Evolutionary conservation across 2,888 invertebrate species (phyloP), one percentile per base, ranked within the genome.

Genomic region (Poecilobothrus nobilitatus): DNA sequence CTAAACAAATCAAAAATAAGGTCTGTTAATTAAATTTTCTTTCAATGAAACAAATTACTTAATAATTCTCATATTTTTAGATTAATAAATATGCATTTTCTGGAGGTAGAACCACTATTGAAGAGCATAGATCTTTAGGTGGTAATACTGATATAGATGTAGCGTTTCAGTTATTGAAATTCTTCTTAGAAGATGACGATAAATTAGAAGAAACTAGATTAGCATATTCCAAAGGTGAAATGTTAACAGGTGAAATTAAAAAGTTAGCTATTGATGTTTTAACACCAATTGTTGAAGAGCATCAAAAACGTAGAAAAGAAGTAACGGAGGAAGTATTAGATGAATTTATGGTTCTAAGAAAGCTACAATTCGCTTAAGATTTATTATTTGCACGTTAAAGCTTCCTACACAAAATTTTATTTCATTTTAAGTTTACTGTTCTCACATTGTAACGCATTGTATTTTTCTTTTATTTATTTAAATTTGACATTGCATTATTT

Each of bases 111-210:
- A 86, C 90, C 8, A 96, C 97, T 0, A 85, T 96, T 0, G 98
- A 99, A 77, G 97, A 98, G 78, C 99, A 99, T 79, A 84, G 92
- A 70, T 83, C 85, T 74, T 83, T 90, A 37, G 98, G 99, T 22
- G 99, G 99, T n/a, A 90, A 98, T 83, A 95, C 97, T 73, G 92
- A 93, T 68, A 88, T 99, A 9, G 99, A 99, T 83, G 95, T 96
- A 69, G 90, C 97, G 0, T 99, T 87, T 84, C 96, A 98, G 80
- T 95, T 98, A 83, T 84, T 99, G 34, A 88, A 87, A 34, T 99
- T 97, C 83, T 99, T 99, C 84, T 78, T 97, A 70, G 97, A 97
- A 70, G 95, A 97, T 81, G 98, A 99, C 78, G 88, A 88, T 0
- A 86, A 87, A 76, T 83, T 99, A 71, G 92, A 91, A 73, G 82